phyloP scores from a whole-genome alignment of 2,888 invertebrate genomes.

The Antitype chi region DNA sequence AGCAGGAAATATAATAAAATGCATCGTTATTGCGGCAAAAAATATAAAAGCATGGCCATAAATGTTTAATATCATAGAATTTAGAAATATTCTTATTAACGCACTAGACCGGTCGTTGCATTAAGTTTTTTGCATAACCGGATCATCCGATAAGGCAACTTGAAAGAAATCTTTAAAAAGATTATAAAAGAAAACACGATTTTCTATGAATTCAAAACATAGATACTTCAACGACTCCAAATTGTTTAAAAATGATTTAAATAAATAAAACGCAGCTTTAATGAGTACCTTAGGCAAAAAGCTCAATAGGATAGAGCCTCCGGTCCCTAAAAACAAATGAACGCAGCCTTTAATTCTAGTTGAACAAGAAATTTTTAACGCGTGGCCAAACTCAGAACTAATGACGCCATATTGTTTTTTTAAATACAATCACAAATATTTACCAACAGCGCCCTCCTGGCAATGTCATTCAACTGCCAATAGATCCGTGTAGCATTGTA shows the following conservation, averaged over 20 bases:
- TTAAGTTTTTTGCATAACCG: slow-evolving; percentile 42
- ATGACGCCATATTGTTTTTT: too few relatives aligned
- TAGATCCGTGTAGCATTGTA: too few relatives aligned
- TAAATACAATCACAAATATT: too few relatives aligned
- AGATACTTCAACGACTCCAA: not conserved
- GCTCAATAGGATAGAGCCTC: not conserved
- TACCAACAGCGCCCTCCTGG: too few relatives aligned
- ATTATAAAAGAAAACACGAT: not conserved
- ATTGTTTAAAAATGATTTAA: not conserved
- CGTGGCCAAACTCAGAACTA: too few relatives aligned
- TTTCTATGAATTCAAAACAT: not conserved
- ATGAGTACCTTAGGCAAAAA: not conserved
- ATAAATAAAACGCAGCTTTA: not conserved
- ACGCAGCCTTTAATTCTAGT: not conserved
- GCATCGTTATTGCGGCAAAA: slow-evolving; percentile 23
- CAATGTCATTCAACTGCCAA: too few relatives aligned
- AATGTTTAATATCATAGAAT: slow-evolving; percentile 13
- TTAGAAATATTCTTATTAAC: slow-evolving; percentile 10
- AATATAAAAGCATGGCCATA: not conserved
- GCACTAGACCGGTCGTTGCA: slow-evolving; percentile 29
- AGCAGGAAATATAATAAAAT: slow-evolving; percentile 33
- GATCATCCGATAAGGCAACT: slow-evolving; percentile 34
- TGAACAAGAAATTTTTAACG: too few relatives aligned
- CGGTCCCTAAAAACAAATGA: not conserved
- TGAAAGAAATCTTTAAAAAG: slow-evolving; percentile 4